Evolutionary conservation across 2,113 vertebrate species (phyloP).

Genomic region (Pteronura brasiliensis): DNA sequence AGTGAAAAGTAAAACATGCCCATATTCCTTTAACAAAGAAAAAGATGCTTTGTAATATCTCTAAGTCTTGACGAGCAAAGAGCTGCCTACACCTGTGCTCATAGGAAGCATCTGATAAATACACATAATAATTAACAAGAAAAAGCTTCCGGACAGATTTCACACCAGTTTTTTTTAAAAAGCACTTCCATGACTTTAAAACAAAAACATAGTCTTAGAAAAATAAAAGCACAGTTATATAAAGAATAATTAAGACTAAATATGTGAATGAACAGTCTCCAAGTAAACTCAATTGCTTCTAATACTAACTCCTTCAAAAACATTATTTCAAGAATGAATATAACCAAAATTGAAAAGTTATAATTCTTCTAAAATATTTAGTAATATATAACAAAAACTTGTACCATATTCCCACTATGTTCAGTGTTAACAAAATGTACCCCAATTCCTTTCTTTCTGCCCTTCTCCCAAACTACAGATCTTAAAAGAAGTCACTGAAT

Average conservation of each 20-base stretch:
- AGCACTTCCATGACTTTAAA: not conserved
- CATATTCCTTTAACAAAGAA: not conserved
- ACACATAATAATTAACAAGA: not conserved
- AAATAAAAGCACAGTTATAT: not conserved
- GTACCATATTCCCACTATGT: not conserved
- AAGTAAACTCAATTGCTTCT: not conserved
- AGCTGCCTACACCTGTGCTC: not conserved
- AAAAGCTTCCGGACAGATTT: not conserved
- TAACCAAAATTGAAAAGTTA: not conserved
- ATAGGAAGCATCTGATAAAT: not conserved
- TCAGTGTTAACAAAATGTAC: not conserved
- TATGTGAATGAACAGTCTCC: not conserved
- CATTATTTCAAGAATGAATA: not conserved
- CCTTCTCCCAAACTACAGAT: not conserved
- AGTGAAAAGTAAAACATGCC: not conserved
- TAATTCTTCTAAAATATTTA: conserved; percentile 6
- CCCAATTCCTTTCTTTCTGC: not conserved
- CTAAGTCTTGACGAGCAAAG: not conserved
- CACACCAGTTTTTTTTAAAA: not conserved
- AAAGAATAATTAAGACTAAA: not conserved
- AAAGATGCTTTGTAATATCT: conserved; percentile 4
- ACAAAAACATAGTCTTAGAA: not conserved
- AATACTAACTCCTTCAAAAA: conserved; percentile 16
- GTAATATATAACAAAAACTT: not conserved
- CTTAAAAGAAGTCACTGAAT: not conserved